These are phyloP conservation scores for Tinea semifulvella DNA, from an alignment of 2,888 invertebrate genomes.

Conservation along the genomic window DNA sequence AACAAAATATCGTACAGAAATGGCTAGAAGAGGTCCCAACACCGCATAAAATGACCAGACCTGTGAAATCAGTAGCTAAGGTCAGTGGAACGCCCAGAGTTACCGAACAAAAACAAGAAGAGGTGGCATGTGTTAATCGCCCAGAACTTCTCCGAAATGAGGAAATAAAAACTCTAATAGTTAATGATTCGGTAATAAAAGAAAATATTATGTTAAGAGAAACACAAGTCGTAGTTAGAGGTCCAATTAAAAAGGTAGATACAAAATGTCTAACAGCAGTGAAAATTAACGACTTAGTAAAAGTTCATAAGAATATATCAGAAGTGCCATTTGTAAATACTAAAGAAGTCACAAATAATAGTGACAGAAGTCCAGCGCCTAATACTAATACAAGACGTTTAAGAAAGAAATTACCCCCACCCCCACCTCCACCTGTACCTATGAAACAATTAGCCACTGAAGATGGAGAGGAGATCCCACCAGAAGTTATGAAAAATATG, in stretches of 20 bases:
- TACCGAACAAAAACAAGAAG: constrained; percentile 35
- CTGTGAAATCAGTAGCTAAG: constrained; percentile 47
- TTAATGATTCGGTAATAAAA: constrained; percentile 17
- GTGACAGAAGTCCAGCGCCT: constrained; percentile 28
- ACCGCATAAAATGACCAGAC: constrained; percentile 29
- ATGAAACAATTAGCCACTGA: constrained; percentile 25
- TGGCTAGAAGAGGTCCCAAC: constrained; percentile 78
- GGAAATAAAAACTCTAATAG: constrained; percentile 17
- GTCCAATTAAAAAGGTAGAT: constrained; percentile 9
- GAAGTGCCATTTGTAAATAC: constrained; percentile 15
- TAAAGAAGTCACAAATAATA: background rate
- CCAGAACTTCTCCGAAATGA: constrained; percentile 14
- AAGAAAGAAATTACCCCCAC: constrained; percentile 52
- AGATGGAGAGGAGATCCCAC: constrained; percentile 47
- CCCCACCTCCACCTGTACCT: constrained; percentile 44
- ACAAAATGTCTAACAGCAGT: constrained; percentile 1
- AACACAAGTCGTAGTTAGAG: background rate
- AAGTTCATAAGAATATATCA: constrained; percentile 13
- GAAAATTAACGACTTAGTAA: constrained; percentile 18
- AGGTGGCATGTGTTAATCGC: constrained; percentile 16
- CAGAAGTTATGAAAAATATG: constrained; percentile 68
- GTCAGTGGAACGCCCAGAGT: constrained; percentile 49
- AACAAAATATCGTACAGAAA: constrained; percentile 78
- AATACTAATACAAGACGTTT: constrained; percentile 32
- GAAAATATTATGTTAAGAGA: constrained; percentile 20